A percentile compares a stretch with the other conserved stretches of the same genome.
phyloP scores from a whole-genome alignment of 1,140 invertebrate species.

The Sipha flava region DNA sequence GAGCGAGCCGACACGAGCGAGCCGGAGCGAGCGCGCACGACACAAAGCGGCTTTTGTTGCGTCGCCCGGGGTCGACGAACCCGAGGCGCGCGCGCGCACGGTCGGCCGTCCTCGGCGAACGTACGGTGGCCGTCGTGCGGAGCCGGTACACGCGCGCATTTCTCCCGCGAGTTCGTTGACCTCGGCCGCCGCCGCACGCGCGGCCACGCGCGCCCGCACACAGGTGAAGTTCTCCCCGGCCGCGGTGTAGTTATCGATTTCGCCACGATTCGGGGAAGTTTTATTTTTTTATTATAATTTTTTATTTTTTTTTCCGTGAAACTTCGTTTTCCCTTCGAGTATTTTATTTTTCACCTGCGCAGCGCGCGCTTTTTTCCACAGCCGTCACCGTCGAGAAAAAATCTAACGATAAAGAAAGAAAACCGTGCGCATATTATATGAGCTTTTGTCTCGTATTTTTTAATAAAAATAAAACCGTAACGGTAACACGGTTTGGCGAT shows the following conservation, averaged over 20 bases:
- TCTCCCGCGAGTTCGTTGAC: slow-evolving; percentile 6
- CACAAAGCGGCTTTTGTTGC: slow-evolving; percentile 14
- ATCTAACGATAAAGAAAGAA: too few species aligned
- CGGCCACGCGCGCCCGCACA: background rate
- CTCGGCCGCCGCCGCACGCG: background rate
- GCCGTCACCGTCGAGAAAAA: too few species aligned
- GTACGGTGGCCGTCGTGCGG: background rate
- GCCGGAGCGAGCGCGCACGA: background rate
- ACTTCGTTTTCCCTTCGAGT: background rate
- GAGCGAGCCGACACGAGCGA: background rate
- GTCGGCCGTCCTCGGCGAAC: background rate
- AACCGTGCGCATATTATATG: too few species aligned
- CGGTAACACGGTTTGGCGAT: too few species aligned
- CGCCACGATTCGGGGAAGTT: background rate
- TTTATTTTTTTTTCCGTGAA: background rate
- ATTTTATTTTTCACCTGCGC: too few species aligned
- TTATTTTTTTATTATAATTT: background rate
- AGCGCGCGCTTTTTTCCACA: too few species aligned
- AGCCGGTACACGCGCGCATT: background rate
- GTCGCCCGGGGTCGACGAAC: background rate
- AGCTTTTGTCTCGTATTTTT: too few species aligned
- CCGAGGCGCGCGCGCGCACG: background rate
- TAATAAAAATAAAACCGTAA: too few species aligned
- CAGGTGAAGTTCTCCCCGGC: too few species aligned
- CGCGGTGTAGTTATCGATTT: background rate